These are phyloP conservation scores for Okapia johnstoni DNA, from an alignment of 2,113 vertebrate genomes.

Conservation along the genomic window DNA sequence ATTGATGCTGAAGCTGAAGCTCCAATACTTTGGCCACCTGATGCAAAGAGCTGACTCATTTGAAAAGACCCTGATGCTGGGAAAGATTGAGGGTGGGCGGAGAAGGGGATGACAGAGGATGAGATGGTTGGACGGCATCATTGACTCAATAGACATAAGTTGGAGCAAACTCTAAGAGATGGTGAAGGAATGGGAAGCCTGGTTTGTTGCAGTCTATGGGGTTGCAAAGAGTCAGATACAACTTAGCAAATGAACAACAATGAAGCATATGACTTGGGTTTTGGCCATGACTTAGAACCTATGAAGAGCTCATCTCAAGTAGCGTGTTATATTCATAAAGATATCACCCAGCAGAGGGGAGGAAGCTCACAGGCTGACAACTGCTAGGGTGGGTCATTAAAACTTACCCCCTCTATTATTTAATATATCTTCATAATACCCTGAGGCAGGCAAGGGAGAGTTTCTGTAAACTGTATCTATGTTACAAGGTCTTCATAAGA, in stretches of 20 bases:
- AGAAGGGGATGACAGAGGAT: not conserved
- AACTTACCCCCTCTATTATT: conserved; percentile 33
- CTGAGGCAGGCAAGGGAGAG: not conserved
- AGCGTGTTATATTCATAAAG: not conserved
- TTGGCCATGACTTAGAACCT: not conserved
- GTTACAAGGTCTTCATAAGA: conserved; percentile 19
- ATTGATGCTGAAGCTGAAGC: not conserved
- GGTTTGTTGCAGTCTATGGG: not conserved
- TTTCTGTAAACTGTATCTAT: not conserved
- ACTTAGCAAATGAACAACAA: not conserved
- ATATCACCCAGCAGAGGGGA: not conserved
- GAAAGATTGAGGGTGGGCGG: not conserved
- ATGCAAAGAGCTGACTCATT: not conserved
- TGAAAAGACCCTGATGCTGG: not conserved
- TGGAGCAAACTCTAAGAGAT: not conserved
- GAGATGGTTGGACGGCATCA: not conserved
- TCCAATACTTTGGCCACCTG: not conserved
- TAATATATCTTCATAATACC: conserved; percentile 22
- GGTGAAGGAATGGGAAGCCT: not conserved
- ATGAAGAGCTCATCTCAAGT: not conserved
- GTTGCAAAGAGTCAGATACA: not conserved
- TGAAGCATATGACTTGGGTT: not conserved
- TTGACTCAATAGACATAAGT: not conserved
- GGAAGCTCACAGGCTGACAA: not conserved
- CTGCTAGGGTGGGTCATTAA: not conserved